Base-by-base conservation (phyloP, 1,140 invertebrate species). In the Octopus sinensis region DNA sequence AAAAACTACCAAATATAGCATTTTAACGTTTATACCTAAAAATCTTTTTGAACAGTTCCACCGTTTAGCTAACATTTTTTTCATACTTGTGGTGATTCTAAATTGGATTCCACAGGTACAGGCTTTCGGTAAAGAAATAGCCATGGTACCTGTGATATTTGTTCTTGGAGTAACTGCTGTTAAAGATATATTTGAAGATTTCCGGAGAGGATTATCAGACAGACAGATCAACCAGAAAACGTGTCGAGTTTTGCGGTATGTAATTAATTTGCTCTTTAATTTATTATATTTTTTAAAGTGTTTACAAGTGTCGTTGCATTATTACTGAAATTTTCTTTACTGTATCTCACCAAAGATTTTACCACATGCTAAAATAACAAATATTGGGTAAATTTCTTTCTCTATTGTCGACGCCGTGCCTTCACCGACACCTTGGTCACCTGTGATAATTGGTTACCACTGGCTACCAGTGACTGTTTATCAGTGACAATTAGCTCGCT, bases 21-120 rank as follows among this genome's bases (percentile, higher is more conserved):
- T 96, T 54, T 91, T 98, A 54, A 97, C 95, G 86, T 99, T 99
- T 91, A 92, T 99, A 86, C 97, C 97, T 12, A 97, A 98, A 90
- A 99, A 99, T 92, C 91, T 99, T 51, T 94, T 99, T 89, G 98
- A 99, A 92, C 98, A 99, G 91, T 99, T 99, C 92, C 96, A 97
- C 91, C 94, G 97, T 82, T 96, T 98, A 88, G 98, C 98, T 68
- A 99, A 99, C 93, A 92, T 99, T 83, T 99, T 99, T 92, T 99
- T 99, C 92, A 95, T 99, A 87, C 96, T 97, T 88, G 98, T 99
- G 86, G 96, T 98, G 80, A 92, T 98, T n/a, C 85, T 91, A 75
- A 98, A 99, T 91, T 98, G 96, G 96, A 94, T 98, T 86, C 96
- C 96, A 6, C 93, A 94, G 13, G 86, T 90, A 56, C 96, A 96